Evolutionary conservation across 35 echinoderm and acorn worm genomes (phyloP), one percentile per base, ranked within the genome.

Genomic region (Lytechinus pictus): DNA sequence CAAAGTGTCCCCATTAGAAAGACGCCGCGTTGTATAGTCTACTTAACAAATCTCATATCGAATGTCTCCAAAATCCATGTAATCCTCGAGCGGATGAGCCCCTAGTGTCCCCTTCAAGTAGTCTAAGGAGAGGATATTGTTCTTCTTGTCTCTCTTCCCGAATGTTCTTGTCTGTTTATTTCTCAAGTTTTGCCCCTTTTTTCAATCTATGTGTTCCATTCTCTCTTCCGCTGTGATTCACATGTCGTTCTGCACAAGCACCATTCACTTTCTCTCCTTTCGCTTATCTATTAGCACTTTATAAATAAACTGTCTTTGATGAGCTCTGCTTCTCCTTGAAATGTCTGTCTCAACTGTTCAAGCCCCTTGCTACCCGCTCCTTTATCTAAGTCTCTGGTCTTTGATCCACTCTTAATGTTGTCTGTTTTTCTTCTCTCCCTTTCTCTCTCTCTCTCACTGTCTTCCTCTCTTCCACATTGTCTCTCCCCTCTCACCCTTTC

Each of bases 91-190:
- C 66, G 19, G 19, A 79, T 79, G 66, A 24, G 16, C 66, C 66
- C 66, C 66, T 79, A 79, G 66, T 79, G 66, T 79, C 66, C 66
- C 66, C 66, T 79, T 79, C 66, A 79, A 79, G 66, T 79, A 19
- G 66, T 79, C 21, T 79, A 79, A 79, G n/a, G 19, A 24, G 66
- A 79, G 66, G 66, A 79, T 79, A 8, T 24, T 79, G 66, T 79
- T 79, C 66, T 79, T 24, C 8, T 5, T 79, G 16, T 19, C 19
- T 79, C 66, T 79, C 21, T n/a, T 6, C 21, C 66, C 21, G 61
- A 79, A 16, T 79, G 19, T 79, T 79, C 19, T 79, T 79, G n/a
- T 79, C 66, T 79, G 19, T 24, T 24, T 79, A 5, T n/a, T 24
- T 79, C 19, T 79, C 21, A 10, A 12, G 9, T 79, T 58, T 79